Conservation (phyloP, 37 sponge, comb jelly and placozoan species). For the Amphimedon queenslandica region DNA sequence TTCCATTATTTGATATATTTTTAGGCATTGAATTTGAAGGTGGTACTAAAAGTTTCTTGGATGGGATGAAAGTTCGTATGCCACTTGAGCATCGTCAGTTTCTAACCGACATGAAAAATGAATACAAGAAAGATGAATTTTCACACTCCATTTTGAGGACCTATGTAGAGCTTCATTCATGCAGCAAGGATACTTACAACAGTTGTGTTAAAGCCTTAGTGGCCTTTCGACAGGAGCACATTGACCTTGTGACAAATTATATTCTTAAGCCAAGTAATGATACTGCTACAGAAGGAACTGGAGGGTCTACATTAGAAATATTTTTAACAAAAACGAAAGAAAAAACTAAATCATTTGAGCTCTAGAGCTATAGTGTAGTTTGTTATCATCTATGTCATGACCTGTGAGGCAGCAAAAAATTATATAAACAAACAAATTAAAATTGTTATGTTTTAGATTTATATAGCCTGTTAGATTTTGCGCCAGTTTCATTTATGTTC, state of each 20-base stretch:
- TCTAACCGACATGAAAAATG: conserved; percentile 14
- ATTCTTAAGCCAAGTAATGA: not conserved
- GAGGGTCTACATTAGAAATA: conserved; percentile 24
- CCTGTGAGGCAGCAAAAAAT: too few relatives aligned
- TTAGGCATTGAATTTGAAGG: conserved; percentile 17
- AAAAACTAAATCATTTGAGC: too few relatives aligned
- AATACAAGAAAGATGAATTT: too few relatives aligned
- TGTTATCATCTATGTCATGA: too few relatives aligned
- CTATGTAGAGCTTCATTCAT: not conserved
- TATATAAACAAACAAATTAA: too few relatives aligned
- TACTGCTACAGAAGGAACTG: conserved; percentile 25
- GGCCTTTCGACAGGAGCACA: not conserved
- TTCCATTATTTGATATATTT: conserved; percentile 25
- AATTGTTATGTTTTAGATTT: too few relatives aligned
- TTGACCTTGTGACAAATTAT: not conserved
- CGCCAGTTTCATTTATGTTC: too few relatives aligned
- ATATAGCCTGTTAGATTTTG: too few relatives aligned
- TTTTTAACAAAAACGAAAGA: conserved; percentile 24
- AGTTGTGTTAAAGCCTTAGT: not conserved
- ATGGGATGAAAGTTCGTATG: conserved; percentile 31
- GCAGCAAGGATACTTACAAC: not conserved
- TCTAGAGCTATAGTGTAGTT: too few relatives aligned
- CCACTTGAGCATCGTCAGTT: conserved; percentile 33
- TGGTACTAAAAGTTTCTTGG: conserved; percentile 9
- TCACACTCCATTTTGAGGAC: conserved; percentile 6